Base-by-base conservation (phyloP, 1,140 invertebrate species). In the Patella vulgata region DNA sequence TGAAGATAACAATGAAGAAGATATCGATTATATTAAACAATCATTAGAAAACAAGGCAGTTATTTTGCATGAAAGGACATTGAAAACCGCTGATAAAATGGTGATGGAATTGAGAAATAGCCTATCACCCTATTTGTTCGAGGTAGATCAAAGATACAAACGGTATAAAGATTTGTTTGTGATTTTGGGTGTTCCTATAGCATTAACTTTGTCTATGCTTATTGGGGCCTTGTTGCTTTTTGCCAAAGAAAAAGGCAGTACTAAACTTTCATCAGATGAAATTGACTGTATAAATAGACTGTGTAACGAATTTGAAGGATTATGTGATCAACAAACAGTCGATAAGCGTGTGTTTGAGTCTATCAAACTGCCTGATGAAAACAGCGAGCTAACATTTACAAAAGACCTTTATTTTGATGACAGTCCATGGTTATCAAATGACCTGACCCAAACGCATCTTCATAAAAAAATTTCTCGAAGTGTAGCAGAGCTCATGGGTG, bases 401-500 rank as follows among this genome's bases (percentile, higher is more conserved):
- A n/a, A n/a, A n/a, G n/a, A n/a, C n/a, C n/a, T n/a, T n/a, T n/a
- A n/a, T n/a, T n/a, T n/a, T n/a, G 64, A 75, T 48, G 70, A 73
- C 50, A 40, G 61, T 40, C 23, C 51, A 12, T 54, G 59, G 42
- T 58, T 63, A 21, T 23, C 3, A 14, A 54, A 62, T 44, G 53
- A 40, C 2, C 28, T 48, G 0, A 36, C 40, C 12, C 66, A 70
- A 55, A 53, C 59, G 5, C 59, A 69, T 50, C 43, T 77, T 2
- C 58, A 74, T 64, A 30, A 36, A 3, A 65, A 51, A 28, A 74
- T 79, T 30, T 52, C 71, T 1, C 23, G 5, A 14, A 47, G 57
- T 8, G 51, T 62, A 19, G 73, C 75, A 33, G 23, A 42, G 30
- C 27, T 39, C 2, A 30, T 75, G 11, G 69, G 68, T 14, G 71